phyloP scores from a whole-genome alignment of 2,797 vertebrate species.

The Rhabdomys pumilio region DNA sequence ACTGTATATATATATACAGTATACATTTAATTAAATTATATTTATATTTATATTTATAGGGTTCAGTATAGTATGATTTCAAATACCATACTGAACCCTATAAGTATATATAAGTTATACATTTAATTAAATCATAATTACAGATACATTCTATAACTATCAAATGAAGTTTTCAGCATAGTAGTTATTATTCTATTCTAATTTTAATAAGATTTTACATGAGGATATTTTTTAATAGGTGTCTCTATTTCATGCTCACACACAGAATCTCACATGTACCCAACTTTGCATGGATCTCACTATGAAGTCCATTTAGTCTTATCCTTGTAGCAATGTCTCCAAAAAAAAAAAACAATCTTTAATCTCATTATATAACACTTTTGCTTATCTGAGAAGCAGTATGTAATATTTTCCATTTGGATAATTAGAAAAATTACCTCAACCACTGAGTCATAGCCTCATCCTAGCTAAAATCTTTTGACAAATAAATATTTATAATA shows the following conservation, averaged over 20 bases:
- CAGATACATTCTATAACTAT: not conserved
- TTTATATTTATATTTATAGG: not conserved
- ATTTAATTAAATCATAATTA: not conserved
- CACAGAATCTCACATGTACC: not conserved
- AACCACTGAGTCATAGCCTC: not conserved
- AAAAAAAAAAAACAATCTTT: too few relatives aligned
- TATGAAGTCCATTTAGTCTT: not conserved
- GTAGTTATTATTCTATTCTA: not conserved
- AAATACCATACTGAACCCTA: not conserved
- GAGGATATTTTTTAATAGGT: not conserved
- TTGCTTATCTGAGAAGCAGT: not conserved
- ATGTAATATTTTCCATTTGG: not conserved
- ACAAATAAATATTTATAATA: not conserved
- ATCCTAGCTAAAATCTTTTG: not conserved
- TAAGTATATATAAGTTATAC: too few relatives aligned
- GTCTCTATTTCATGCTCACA: not conserved
- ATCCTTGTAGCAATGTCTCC: not conserved
- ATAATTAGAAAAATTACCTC: not conserved
- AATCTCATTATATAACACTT: not conserved
- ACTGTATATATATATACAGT: not conserved
- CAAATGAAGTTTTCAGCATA: not conserved
- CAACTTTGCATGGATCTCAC: fast-evolving
- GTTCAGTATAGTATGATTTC: not conserved
- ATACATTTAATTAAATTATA: not conserved
- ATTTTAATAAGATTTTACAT: not conserved